phyloP scores from a whole-genome alignment of 2,797 vertebrate species.

The Artibeus lituratus region DNA sequence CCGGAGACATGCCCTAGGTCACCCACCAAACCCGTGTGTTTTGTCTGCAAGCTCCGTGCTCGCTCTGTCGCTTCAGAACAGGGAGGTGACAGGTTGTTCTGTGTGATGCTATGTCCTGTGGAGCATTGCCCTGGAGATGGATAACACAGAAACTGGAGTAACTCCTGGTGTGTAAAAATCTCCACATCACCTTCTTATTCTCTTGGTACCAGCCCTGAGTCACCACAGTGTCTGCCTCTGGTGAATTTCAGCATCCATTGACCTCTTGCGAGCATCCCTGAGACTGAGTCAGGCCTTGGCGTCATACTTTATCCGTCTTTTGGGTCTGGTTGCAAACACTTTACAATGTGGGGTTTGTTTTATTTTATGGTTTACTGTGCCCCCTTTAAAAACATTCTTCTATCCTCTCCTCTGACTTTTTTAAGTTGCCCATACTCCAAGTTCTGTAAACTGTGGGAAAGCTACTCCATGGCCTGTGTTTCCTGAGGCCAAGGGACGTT shows the following conservation, averaged over 20 bases:
- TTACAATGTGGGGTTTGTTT: slow-evolving; percentile 28
- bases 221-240: background rate
- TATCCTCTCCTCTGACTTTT: slow-evolving; percentile 37
- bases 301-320: background rate
- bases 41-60: accelerated
- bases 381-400: background rate
- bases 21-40: accelerated
- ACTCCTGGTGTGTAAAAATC: background rate
- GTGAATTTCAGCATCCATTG: background rate
- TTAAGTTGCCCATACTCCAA: background rate
- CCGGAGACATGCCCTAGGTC: background rate
- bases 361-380: slow-evolving; percentile 5
- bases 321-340: background rate
- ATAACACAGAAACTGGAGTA: background rate
- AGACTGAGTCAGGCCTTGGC: background rate
- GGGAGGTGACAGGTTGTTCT: background rate
- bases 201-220: background rate
- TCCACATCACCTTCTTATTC: slow-evolving; percentile 20
- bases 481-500: slow-evolving; percentile 48
- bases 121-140: background rate
- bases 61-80: background rate
- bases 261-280: background rate
- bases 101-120: accelerated
- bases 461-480: slow-evolving; percentile 2
- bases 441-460: slow-evolving; percentile 21